Conservation (phyloP, 2,888 invertebrate genomes). For the Amphimallon solstitiale region DNA sequence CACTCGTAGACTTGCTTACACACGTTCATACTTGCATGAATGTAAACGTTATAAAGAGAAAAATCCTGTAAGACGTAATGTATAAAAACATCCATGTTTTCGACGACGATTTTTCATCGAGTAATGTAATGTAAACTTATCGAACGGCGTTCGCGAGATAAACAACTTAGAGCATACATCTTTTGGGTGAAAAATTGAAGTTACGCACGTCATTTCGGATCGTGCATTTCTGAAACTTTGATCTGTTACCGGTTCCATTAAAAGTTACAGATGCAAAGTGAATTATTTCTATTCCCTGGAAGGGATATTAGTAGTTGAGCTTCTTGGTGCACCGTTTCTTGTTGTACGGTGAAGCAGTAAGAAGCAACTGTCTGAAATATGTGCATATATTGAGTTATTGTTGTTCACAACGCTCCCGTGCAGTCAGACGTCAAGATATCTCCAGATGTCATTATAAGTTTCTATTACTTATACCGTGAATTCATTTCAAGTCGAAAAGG, state of each 20-base stretch:
- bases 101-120: constrained; percentile 31
- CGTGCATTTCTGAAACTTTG: constrained; percentile 32
- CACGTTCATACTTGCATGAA: no score
- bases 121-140: constrained; percentile 35
- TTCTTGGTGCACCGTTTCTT: neutral
- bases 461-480: no score
- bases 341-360: neutral
- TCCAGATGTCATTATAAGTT: no score
- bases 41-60: constrained; percentile 4
- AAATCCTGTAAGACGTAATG: constrained; percentile 10
- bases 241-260: constrained; percentile 37
- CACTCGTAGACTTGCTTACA: no score
- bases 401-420: neutral
- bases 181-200: constrained; percentile 29
- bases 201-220: constrained; percentile 28
- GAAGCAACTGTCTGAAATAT: constrained; percentile 1
- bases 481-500: no score
- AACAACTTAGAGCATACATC: constrained; percentile 32
- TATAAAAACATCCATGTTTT: constrained; percentile 3
- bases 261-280: constrained; percentile 37
- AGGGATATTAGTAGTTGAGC: neutral
- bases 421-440: neutral
- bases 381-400: constrained; percentile 25
- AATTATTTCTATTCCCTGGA: constrained; percentile 33
- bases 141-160: constrained; percentile 31